Evolutionary conservation across 2,888 invertebrate genomes (phyloP), one percentile per base, ranked within the genome.

Genomic region (Tenodera sinensis): DNA sequence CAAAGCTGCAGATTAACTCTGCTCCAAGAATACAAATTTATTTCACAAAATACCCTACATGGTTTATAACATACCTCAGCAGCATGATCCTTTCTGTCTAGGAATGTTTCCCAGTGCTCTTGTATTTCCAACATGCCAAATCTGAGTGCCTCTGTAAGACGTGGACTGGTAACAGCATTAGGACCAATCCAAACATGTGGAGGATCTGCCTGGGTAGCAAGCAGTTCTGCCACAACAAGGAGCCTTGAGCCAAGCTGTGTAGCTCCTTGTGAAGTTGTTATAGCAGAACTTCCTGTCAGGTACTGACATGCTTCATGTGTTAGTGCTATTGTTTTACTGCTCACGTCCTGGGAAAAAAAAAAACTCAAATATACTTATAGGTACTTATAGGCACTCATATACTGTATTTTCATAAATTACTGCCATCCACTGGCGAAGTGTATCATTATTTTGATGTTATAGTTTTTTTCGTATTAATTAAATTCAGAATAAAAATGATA

Each of bases 81-180:
- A 0, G 97, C 97, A 92, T 98, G 98, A 92, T 99, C 98, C 91
- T 97, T 96, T 90, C 98, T 96, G 93, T 99, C 98, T 91, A 98
- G 96, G 93, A 98, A 98, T 0, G 98, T 99, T 93, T 99, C 99
- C 91, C 98, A 95, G 93, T 99, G 99, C 92, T 99, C 99, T 92
- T 98, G 97, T 91, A 99, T 96, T 93, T 99, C 98, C 83, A 99
- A 94, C 92, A 98, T 96, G 91, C 97, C 97, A 93, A 97, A 98
- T 88, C 98, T 96, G 88, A 99, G 95, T 3, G 96, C 96, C 93
- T 99, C 98, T 9, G 97, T 95, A 14, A 98, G 94, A 89, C 96
- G 95, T 25, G 96, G 95, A 27, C 91, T 90, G 91, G 94, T 94
- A 89, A 97, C 96, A 85, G 95, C 95, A 28, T 96, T 95, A 0